These are phyloP conservation scores for Dicranocentrus wangi DNA, from an alignment of 2,888 invertebrate genomes.

Conservation along the genomic window DNA sequence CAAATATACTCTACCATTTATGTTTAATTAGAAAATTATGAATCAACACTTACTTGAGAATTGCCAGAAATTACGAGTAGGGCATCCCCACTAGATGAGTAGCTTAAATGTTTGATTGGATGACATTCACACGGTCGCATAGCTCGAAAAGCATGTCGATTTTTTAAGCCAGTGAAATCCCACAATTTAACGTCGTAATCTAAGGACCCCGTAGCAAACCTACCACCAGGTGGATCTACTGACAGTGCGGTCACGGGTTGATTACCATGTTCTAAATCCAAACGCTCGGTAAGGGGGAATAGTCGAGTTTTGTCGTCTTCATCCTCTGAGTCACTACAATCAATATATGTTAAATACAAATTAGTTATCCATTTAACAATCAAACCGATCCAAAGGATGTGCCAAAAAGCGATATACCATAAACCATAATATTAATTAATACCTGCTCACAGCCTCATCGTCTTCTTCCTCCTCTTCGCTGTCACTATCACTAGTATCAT, in stretches of 20 bases:
- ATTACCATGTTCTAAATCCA: slow-evolving; percentile 89
- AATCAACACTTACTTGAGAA: slow-evolving; percentile 78
- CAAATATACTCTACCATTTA: too few relatives aligned
- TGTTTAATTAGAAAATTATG: too few relatives aligned
- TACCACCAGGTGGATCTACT: slow-evolving; percentile 94
- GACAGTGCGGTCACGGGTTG: slow-evolving; percentile 93
- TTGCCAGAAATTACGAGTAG: slow-evolving; percentile 94
- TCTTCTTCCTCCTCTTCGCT: slow-evolving; percentile 69
- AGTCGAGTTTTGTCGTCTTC: slow-evolving; percentile 70
- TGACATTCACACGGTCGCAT: slow-evolving; percentile 95
- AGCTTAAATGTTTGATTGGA: slow-evolving; percentile 91
- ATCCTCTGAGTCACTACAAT: slow-evolving; percentile 70
- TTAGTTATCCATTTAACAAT: too few relatives aligned
- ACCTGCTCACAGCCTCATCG: slow-evolving; percentile 54
- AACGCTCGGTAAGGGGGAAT: slow-evolving; percentile 78
- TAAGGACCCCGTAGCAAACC: slow-evolving; percentile 91
- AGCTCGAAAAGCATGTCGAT: slow-evolving; percentile 91
- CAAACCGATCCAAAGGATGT: too few relatives aligned
- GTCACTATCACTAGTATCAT: slow-evolving; percentile 11
- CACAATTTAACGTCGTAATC: slow-evolving; percentile 98
- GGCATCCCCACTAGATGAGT: slow-evolving; percentile 94
- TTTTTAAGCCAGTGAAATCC: slow-evolving; percentile 99
- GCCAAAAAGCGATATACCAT: too few relatives aligned
- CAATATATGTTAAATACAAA: too few relatives aligned
- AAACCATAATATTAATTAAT: too few relatives aligned